Evolutionary conservation across 2,888 invertebrate species (phyloP).

Genomic region (Lasioglossum vierecki): DNA sequence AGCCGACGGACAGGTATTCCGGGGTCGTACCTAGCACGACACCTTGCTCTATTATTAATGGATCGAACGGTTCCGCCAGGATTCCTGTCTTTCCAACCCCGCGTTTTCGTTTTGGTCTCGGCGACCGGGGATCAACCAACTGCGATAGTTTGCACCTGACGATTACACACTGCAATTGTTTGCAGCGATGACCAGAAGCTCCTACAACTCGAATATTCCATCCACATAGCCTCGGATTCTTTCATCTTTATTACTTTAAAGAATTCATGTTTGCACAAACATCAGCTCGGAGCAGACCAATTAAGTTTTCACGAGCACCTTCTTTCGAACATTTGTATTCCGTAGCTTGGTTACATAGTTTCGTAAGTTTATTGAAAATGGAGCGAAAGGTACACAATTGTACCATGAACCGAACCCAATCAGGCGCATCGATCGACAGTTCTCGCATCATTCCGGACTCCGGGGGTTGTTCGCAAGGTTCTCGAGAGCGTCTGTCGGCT

Average conservation of each 20-base stretch:
- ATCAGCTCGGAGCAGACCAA: not conserved
- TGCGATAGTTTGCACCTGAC: not conserved
- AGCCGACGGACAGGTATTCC: not conserved
- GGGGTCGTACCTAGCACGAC: not conserved
- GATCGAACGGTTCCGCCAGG: slow-evolving; percentile 15
- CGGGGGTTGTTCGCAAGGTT: not conserved
- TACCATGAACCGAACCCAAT: not conserved
- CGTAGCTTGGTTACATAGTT: not conserved
- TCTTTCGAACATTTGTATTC: too few relatives aligned
- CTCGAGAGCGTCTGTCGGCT: not conserved
- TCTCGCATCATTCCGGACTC: not conserved
- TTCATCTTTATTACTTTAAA: not conserved
- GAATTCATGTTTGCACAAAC: not conserved
- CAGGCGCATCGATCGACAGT: not conserved
- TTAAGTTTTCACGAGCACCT: too few relatives aligned
- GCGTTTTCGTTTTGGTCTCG: not conserved
- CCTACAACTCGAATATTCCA: not conserved
- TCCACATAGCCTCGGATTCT: not conserved
- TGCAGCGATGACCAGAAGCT: not conserved
- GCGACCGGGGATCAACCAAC: not conserved
- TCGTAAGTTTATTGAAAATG: not conserved
- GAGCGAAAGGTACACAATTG: not conserved
- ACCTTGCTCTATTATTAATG: not conserved
- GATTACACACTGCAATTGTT: not conserved
- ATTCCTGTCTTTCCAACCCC: not conserved